Evolutionary conservation across 2,113 vertebrate genomes (phyloP).

Genomic region (Ailuropoda melanoleuca): DNA sequence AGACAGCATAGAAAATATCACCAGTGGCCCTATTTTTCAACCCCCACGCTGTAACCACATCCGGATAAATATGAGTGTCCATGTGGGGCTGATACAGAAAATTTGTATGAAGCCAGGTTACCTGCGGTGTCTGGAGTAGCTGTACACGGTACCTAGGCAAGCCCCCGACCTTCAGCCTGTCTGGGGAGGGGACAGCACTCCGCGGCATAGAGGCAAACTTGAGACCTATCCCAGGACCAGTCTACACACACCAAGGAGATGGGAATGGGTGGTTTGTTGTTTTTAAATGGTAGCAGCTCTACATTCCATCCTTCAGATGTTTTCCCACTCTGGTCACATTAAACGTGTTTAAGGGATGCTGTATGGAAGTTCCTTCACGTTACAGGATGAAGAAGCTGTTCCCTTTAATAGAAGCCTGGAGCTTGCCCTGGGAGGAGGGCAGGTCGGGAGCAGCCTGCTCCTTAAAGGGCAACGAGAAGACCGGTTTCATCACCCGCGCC

Average conservation of each 20-base stretch:
- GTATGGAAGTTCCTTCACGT: background rate
- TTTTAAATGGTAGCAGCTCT: background rate
- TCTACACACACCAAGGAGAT: accelerated
- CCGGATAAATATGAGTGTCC: background rate
- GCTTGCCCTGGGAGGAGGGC: background rate
- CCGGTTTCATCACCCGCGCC: conserved; percentile 1
- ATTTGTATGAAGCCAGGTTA: too few relatives aligned
- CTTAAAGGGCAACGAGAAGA: background rate
- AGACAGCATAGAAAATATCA: background rate
- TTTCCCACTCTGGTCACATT: background rate
- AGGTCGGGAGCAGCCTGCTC: conserved; percentile 15
- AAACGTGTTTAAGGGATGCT: background rate
- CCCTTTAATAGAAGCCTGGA: background rate
- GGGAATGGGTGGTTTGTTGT: too few relatives aligned
- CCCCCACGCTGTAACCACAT: accelerated
- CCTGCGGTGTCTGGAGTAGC: accelerated
- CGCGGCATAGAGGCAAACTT: accelerated
- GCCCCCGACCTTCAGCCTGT: background rate
- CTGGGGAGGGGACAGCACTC: background rate
- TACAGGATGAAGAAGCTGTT: background rate
- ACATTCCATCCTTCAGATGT: background rate
- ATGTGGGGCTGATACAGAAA: background rate
- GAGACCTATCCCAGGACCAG: background rate
- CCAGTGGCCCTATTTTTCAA: background rate
- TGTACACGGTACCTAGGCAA: accelerated